These are phyloP conservation scores for Bembecia ichneumoniformis DNA, from an alignment of 2,888 invertebrate genomes.

Conservation along the genomic window DNA sequence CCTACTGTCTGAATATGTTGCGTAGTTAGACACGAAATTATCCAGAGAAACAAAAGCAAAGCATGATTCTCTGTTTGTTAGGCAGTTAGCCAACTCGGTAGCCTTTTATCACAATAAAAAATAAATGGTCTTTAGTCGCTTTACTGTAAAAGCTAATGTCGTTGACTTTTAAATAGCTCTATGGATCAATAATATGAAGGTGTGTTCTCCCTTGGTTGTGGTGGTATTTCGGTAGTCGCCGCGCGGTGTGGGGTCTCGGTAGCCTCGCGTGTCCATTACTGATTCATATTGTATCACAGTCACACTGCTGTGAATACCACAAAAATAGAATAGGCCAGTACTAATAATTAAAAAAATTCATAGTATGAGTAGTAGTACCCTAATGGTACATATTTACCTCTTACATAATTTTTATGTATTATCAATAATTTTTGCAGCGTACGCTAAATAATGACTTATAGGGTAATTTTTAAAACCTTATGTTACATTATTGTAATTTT, in stretches of 20 bases:
- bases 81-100: slow-evolving; percentile 26
- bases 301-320: not conserved
- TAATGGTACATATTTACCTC: too few species aligned
- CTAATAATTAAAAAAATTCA: too few species aligned
- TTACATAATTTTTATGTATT: too few species aligned
- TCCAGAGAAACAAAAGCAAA: slow-evolving; percentile 28
- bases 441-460: too few species aligned
- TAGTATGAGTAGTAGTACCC: too few species aligned
- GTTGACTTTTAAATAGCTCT: not conserved
- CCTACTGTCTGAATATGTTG: too few species aligned
- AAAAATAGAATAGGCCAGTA: too few species aligned
- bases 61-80: slow-evolving; percentile 26
- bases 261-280: not conserved
- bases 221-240: slow-evolving; percentile 1
- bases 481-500: too few species aligned
- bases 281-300: not conserved
- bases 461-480: too few species aligned
- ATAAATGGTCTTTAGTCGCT: not conserved
- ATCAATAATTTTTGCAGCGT: too few species aligned
- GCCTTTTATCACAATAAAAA: slow-evolving; percentile 13
- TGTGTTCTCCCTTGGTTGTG: slow-evolving; percentile 18
- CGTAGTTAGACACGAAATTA: too few species aligned
- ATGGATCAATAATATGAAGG: slow-evolving; percentile 31
- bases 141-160: not conserved
- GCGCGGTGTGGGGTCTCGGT: slow-evolving; percentile 4